Conservation (phyloP, 2,797 vertebrate genomes). For the Xenopus petersii region DNA sequence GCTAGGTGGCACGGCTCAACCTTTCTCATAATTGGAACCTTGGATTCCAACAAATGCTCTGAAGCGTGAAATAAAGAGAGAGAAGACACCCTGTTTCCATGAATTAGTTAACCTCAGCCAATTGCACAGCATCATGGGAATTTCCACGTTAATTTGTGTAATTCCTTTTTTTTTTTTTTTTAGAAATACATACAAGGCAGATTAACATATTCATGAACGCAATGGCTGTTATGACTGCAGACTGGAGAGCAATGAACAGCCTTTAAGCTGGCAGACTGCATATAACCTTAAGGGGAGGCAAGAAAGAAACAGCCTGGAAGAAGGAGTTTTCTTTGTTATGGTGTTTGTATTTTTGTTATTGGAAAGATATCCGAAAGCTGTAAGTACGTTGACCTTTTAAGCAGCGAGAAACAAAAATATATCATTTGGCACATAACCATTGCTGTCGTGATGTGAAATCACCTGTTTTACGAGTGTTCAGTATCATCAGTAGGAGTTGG, state of each 20-base stretch:
- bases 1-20: conserved; percentile 44
- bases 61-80: conserved; percentile 43
- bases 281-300: conserved; percentile 54
- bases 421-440: conserved; percentile 14
- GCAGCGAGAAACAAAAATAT: conserved; percentile 50
- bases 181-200: conserved; percentile 52
- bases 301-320: conserved; percentile 32
- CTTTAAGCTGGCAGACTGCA: conserved; percentile 52
- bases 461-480: conserved; percentile 11
- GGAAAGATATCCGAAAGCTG: conserved; percentile 50
- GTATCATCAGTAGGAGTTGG: conserved; percentile 13
- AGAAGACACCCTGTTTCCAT: conserved; percentile 37
- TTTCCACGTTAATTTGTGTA: conserved; percentile 61
- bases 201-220: conserved; percentile 75
- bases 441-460: conserved; percentile 15
- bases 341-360: conserved; percentile 51
- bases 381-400: conserved; percentile 49
- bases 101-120: conserved; percentile 57
- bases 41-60: conserved; percentile 51
- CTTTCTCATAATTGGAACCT: conserved; percentile 53
- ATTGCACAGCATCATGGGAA: conserved; percentile 51
- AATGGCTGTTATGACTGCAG: conserved; percentile 63
- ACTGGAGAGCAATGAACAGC: conserved; percentile 58
- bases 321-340: conserved; percentile 49
- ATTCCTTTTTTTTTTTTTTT: conserved; percentile 53